Evolutionary conservation across 2,888 invertebrate genomes (phyloP).

Genomic region (Axea sp.): DNA sequence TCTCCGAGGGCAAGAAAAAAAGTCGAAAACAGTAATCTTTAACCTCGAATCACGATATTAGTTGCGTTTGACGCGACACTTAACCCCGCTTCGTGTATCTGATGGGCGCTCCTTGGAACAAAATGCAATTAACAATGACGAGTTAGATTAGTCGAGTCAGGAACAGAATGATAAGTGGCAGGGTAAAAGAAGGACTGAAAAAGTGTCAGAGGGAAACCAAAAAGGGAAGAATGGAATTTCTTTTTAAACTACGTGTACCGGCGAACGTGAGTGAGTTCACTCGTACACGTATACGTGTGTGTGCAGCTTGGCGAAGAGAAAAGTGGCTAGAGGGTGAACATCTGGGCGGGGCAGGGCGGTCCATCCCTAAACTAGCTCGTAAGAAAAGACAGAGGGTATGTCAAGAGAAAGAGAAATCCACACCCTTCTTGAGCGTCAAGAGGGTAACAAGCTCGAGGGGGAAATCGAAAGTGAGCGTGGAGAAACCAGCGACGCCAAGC

Average conservation of each 20-base stretch:
- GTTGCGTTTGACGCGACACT: constrained; percentile 38
- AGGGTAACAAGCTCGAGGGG: constrained; percentile 77
- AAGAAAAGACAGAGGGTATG: constrained; percentile 71
- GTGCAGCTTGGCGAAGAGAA: constrained; percentile 52
- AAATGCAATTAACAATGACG: constrained; percentile 57
- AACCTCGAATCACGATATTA: too few species aligned
- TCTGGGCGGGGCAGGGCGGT: constrained; percentile 76
- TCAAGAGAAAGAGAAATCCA: constrained; percentile 57
- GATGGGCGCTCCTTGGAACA: constrained; percentile 18
- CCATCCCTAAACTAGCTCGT: constrained; percentile 75
- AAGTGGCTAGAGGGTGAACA: constrained; percentile 65
- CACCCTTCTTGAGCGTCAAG: constrained; percentile 69
- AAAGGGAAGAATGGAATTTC: constrained; percentile 56
- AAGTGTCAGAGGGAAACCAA: constrained; percentile 48
- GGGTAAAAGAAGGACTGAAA: constrained; percentile 33
- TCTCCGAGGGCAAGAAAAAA: too few species aligned
- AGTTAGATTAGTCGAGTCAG: constrained; percentile 54
- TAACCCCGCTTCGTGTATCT: constrained; percentile 16
- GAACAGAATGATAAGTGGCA: constrained; percentile 58
- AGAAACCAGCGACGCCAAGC: constrained; percentile 40
- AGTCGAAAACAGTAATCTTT: too few species aligned
- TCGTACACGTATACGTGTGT: not conserved
- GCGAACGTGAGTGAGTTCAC: not conserved
- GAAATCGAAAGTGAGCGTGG: constrained; percentile 78
- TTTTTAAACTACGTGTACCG: constrained; percentile 38